Base-by-base conservation (phyloP, 2,888 invertebrate species). In the Pachliopta kotzebuea region DNA sequence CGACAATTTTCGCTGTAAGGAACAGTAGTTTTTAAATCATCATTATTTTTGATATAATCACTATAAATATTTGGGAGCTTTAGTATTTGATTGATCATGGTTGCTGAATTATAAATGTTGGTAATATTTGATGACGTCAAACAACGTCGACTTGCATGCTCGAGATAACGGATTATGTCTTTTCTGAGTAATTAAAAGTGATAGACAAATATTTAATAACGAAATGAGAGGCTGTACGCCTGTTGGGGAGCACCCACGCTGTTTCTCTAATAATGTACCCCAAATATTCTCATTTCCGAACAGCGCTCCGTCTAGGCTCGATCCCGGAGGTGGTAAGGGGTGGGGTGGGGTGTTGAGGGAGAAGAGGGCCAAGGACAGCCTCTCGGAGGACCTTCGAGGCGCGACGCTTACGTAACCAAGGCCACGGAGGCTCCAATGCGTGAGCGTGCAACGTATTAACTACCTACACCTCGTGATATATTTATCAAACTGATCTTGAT, bases 401-500 rank as follows among this genome's bases (percentile, higher is more conserved):
- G 84, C 79, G 83, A 81, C 84, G 82, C 73, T 87, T 86, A 85
- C 80, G 82, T 85, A 86, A 86, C 75, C 78, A 78, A 80, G 82
- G 85, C 82, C 85, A 81, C 76, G 80, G 61, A 67, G 68, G 65
- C 67, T 65, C 62, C 63, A 64, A 63, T 71, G 71, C 70, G 71
- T 66, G 60, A 61, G 57, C 65, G 72, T 71, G 70, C 65, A 61
- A 61, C 54, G 52, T 58, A 21, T 50, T 50, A 29, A 4, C 60
- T 54, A 53, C 23, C 67, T 68, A 63, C 37, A 37, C 61, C 56
- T 59, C n/a, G 18, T 59, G 17, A 17, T 55, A 60, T 50, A 50
- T 63, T 14, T n/a, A 55, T 37, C 37, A 37, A 14, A 11, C 14
- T 14, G 37, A 37, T 37, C 37, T 37, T 14, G 11, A 11, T 37